These are phyloP conservation scores for Mycteria americana DNA, from an alignment of 2,797 vertebrate genomes.

Conservation along the genomic window DNA sequence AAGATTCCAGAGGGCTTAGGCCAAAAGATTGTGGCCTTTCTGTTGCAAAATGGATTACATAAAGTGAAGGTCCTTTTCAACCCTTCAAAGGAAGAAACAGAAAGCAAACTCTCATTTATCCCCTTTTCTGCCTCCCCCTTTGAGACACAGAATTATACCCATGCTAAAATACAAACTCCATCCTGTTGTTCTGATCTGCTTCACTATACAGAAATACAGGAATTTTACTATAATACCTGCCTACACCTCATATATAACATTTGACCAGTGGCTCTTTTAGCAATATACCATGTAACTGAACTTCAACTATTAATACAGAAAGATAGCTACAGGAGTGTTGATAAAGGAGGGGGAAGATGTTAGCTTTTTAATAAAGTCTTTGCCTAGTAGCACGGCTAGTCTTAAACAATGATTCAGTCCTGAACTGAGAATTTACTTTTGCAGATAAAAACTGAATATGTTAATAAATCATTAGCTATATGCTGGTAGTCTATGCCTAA, in stretches of 20 bases:
- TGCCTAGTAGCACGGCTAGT: neutral
- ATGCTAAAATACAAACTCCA: neutral
- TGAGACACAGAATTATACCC: neutral
- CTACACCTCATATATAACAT: neutral
- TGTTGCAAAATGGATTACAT: neutral
- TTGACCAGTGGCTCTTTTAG: neutral
- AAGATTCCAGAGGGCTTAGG: neutral
- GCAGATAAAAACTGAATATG: neutral
- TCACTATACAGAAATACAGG: neutral
- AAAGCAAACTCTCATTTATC: neutral
- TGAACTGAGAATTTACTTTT: conserved; percentile 4
- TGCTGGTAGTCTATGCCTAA: neutral
- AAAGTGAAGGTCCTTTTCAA: neutral
- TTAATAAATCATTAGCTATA: neutral
- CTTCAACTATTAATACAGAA: neutral
- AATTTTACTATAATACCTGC: neutral
- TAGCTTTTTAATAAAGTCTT: neutral
- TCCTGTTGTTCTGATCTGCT: neutral
- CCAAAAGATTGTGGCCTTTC: neutral
- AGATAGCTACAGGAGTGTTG: neutral
- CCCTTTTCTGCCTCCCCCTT: neutral
- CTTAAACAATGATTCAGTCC: neutral
- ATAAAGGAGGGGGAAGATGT: neutral
- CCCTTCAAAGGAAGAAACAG: neutral
- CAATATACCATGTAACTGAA: neutral